Evolutionary conservation across 2,113 vertebrate genomes (phyloP).

Genomic region (Atrichornis clamosus): DNA sequence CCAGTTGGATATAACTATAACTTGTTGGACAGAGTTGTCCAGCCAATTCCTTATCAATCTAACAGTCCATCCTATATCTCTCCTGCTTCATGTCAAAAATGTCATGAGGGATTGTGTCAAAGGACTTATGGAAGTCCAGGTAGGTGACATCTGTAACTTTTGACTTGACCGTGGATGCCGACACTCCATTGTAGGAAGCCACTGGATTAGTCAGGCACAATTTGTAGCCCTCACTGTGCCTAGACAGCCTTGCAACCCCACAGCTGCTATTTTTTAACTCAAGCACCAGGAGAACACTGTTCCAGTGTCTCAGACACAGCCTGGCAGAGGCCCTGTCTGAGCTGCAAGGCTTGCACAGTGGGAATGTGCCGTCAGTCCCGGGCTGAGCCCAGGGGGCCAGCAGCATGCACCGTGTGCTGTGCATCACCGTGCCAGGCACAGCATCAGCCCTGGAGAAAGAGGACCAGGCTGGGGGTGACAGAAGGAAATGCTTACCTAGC

Average conservation of each 20-base stretch:
- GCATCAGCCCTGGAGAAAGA: neutral
- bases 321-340: neutral
- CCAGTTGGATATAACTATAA: neutral
- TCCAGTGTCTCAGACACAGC: neutral
- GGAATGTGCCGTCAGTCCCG: accelerated
- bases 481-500: neutral
- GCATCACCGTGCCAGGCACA: accelerated
- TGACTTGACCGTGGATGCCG: too few species aligned
- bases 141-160: too few species aligned
- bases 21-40: neutral
- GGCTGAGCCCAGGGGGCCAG: neutral
- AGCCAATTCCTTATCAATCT: neutral
- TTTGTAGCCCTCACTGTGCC: neutral
- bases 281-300: neutral
- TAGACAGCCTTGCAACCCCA: neutral
- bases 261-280: neutral
- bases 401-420: neutral
- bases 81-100: neutral
- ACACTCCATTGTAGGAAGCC: too few species aligned
- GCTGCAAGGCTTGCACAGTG: neutral
- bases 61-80: neutral
- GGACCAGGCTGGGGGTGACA: accelerated
- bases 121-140: neutral
- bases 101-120: neutral
- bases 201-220: too few species aligned